phyloP scores from a whole-genome alignment of 2,113 vertebrate genomes.

The Macquaria ambigua region DNA sequence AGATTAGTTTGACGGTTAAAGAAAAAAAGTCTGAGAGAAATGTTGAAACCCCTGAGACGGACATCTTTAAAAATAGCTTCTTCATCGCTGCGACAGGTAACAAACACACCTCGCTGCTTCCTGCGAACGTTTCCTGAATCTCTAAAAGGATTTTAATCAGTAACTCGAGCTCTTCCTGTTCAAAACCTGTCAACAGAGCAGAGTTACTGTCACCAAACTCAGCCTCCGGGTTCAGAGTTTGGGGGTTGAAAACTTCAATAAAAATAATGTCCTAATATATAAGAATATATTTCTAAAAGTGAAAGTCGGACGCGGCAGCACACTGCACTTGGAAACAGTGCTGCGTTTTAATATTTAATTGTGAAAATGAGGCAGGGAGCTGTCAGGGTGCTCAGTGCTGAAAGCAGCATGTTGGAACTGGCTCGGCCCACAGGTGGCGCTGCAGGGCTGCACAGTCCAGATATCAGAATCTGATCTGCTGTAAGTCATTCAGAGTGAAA shows the following conservation, averaged over 20 bases:
- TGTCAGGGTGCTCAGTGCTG: too few relatives aligned
- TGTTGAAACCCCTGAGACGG: not conserved
- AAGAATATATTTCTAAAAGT: not conserved
- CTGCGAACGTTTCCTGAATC: not conserved
- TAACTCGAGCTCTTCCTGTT: not conserved
- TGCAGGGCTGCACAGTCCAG: not conserved
- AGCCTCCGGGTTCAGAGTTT: not conserved
- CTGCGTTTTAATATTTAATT: conserved; percentile 41
- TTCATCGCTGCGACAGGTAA: conserved; percentile 8
- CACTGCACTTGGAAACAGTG: conserved; percentile 10
- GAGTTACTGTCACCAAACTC: not conserved
- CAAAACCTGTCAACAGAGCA: not conserved
- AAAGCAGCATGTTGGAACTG: not conserved
- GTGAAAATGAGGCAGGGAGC: not conserved
- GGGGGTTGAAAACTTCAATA: not conserved
- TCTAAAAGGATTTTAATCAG: not conserved
- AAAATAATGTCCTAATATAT: conserved; percentile 25
- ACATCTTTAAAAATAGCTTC: not conserved
- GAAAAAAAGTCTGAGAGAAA: too few relatives aligned
- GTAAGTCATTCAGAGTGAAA: not conserved
- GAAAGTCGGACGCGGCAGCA: not conserved
- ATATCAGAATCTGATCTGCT: not conserved
- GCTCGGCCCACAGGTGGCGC: not conserved
- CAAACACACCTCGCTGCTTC: not conserved
- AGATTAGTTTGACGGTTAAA: too few relatives aligned